Conservation (phyloP, 2,888 invertebrate species). For the Brachyopa scutellaris region DNA sequence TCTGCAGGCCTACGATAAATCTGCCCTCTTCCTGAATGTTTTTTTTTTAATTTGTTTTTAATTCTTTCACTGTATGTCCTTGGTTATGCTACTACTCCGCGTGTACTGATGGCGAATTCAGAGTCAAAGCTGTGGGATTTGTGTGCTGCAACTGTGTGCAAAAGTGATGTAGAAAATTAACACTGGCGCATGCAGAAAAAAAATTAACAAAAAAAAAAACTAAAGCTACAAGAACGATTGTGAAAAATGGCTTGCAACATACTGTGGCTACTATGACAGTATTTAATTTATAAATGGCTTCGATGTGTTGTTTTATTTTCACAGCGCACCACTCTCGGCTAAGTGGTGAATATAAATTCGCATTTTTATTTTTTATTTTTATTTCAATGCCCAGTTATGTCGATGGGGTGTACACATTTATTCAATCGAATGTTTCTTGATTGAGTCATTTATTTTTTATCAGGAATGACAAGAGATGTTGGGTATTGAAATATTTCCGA, state of each 20-base stretch:
- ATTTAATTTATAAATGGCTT: constrained; percentile 72
- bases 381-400: constrained; percentile 47
- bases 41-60: constrained; percentile 73
- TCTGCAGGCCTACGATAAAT: constrained; percentile 74
- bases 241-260: constrained; percentile 80
- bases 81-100: constrained; percentile 4
- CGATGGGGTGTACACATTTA: constrained; percentile 54
- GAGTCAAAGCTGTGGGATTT: constrained; percentile 64
- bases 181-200: constrained; percentile 75
- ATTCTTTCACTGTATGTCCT: constrained; percentile 45
- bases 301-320: constrained; percentile 47
- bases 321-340: constrained; percentile 47
- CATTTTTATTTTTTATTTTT: too few relatives aligned
- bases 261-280: constrained; percentile 75
- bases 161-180: constrained; percentile 75
- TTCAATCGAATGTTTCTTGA: constrained; percentile 64
- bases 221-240: constrained; percentile 76
- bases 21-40: constrained; percentile 54
- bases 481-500: constrained; percentile 3
- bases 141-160: constrained; percentile 68
- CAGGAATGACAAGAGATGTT: constrained; percentile 31
- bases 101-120: constrained; percentile 39
- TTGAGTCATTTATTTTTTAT: constrained; percentile 71
- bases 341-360: constrained; percentile 68
- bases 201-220: constrained; percentile 72